A percentile compares a stretch with the other conserved stretches of the same genome.
phyloP scores from a whole-genome alignment of 2,113 vertebrate genomes.

The Rhynchopsitta pachyrhyncha region DNA sequence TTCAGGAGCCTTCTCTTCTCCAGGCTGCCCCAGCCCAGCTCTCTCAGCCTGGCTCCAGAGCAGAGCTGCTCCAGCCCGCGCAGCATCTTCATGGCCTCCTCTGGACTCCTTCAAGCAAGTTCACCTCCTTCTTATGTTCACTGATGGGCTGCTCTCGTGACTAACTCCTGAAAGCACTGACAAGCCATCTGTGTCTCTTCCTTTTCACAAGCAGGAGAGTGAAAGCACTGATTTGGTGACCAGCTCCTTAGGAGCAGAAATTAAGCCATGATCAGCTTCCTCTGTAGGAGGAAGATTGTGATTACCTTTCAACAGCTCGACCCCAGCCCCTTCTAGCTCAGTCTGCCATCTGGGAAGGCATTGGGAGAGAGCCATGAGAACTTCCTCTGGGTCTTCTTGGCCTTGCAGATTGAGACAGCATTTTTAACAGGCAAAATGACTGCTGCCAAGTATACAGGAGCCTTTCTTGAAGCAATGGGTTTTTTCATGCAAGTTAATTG shows the following conservation, averaged over 20 bases:
- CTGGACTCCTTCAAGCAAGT: neutral
- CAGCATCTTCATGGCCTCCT: fast-evolving
- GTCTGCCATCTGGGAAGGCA: neutral
- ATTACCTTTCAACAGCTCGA: neutral
- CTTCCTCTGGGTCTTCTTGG: neutral
- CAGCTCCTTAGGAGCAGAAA: neutral
- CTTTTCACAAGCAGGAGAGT: neutral
- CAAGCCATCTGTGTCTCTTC: neutral
- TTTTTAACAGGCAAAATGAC: neutral
- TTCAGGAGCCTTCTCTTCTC: too few relatives aligned
- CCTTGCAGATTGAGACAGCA: neutral
- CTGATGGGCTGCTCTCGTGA: fast-evolving
- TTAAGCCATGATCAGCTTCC: neutral
- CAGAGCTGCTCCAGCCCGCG: neutral
- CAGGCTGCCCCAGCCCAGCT: neutral
- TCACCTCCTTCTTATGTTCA: neutral
- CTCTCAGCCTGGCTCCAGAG: neutral
- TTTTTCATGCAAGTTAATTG: neutral
- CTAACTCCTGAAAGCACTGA: neutral
- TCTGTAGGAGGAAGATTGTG: neutral
- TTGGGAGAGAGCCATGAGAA: neutral
- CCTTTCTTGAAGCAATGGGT: neutral
- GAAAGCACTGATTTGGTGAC: fast-evolving
- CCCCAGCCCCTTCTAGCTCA: neutral
- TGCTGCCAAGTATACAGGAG: neutral